phyloP scores from a whole-genome alignment of 1,140 invertebrate genomes.

The Mesaphorura yosii region DNA sequence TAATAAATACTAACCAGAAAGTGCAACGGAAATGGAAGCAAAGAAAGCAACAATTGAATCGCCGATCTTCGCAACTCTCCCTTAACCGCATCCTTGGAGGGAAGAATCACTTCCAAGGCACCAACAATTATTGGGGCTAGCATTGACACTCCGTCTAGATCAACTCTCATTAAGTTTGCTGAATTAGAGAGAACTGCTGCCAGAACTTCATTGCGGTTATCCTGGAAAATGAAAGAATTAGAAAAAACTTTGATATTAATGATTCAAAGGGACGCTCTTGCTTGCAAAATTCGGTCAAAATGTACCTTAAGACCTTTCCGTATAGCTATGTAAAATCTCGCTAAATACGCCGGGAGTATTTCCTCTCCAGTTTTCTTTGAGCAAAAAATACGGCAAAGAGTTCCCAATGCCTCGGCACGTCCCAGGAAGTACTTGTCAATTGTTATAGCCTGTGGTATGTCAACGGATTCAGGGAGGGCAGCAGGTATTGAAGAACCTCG shows the following conservation, averaged over 20 bases:
- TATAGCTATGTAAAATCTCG: constrained; percentile 84
- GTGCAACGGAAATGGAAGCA: constrained; percentile 79
- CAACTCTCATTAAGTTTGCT: constrained; percentile 66
- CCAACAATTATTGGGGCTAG: constrained; percentile 76
- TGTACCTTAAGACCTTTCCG: constrained; percentile 65
- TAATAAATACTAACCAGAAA: constrained; percentile 55
- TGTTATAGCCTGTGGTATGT: constrained; percentile 36
- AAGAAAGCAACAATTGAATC: constrained; percentile 76
- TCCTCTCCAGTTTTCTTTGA: constrained; percentile 92
- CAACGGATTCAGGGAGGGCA: constrained; percentile 26
- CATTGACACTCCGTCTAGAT: constrained; percentile 84
- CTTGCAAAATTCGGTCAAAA: not conserved
- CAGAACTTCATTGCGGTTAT: constrained; percentile 49
- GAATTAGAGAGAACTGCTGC: constrained; percentile 70
- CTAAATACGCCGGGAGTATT: constrained; percentile 85
- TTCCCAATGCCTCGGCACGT: constrained; percentile 85
- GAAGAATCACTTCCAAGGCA: constrained; percentile 76
- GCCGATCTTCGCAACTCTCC: constrained; percentile 73
- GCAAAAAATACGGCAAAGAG: constrained; percentile 89
- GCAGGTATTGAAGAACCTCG: constrained; percentile 28
- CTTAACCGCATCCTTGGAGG: constrained; percentile 55
- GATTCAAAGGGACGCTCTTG: not conserved
- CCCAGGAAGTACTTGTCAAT: constrained; percentile 58
- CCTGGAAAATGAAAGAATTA: constrained; percentile 16
- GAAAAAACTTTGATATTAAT: constrained; percentile 9